A percentile compares a stretch with the other conserved stretches of the same genome.
phyloP scores from a whole-genome alignment of 2,113 vertebrate species.

The Labeo rohita region DNA sequence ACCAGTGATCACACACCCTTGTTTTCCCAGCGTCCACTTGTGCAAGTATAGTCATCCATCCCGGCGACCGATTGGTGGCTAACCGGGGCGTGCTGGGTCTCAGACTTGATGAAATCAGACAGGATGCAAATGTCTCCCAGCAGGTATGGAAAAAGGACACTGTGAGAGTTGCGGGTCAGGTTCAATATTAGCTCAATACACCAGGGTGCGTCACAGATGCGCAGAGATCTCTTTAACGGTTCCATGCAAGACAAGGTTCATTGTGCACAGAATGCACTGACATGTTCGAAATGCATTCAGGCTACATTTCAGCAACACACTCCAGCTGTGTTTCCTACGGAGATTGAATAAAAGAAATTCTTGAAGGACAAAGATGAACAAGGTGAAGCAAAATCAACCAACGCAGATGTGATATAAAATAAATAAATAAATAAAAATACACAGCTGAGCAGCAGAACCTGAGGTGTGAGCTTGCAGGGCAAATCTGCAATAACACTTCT shows the following conservation, averaged over 20 bases:
- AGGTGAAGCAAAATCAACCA: constrained; percentile 19
- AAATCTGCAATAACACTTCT: constrained; percentile 19
- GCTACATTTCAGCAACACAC: neutral
- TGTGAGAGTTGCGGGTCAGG: constrained; percentile 40
- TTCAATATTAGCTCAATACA: constrained; percentile 29
- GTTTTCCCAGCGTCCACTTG: constrained; percentile 33
- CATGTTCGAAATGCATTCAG: constrained; percentile 13
- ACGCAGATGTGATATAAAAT: neutral
- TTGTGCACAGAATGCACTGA: constrained; percentile 8
- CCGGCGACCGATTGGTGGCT: constrained; percentile 40
- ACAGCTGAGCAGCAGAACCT: neutral
- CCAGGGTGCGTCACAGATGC: neutral
- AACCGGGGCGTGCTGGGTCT: constrained; percentile 57
- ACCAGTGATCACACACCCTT: constrained; percentile 44
- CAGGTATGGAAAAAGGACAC: constrained; percentile 59
- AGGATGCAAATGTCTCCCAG: constrained; percentile 63
- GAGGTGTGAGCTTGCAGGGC: constrained; percentile 25
- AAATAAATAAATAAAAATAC: neutral
- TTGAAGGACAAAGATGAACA: constrained; percentile 27
- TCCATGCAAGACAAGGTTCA: neutral
- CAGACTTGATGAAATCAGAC: constrained; percentile 69
- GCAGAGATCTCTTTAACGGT: neutral
- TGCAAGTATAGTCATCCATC: constrained; percentile 33
- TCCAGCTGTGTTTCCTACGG: constrained; percentile 11
- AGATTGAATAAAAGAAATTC: neutral